A percentile compares a stretch with the other conserved stretches of the same genome.
phyloP scores from a whole-genome alignment of 2,797 vertebrate species.

The Tauraco hartlaubi region DNA sequence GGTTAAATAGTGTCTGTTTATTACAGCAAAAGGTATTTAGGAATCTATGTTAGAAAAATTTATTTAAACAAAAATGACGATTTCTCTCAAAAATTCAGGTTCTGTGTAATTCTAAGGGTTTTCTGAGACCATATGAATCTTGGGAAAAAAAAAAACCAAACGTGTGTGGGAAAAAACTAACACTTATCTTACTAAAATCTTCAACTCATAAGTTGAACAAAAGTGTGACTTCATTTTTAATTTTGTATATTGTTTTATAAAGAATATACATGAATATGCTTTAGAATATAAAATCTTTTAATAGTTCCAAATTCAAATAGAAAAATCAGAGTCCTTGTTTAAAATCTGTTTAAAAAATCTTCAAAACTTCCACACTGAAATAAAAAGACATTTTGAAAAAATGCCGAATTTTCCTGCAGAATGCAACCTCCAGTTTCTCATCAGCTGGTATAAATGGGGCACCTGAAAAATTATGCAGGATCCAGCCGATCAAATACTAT shows the following conservation, averaged over 20 bases:
- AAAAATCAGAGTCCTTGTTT: background rate
- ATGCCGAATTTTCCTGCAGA: background rate
- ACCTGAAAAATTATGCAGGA: background rate
- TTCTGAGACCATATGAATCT: background rate
- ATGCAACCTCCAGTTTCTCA: background rate
- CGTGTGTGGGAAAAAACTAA: accelerated
- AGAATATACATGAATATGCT: background rate
- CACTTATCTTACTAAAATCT: background rate
- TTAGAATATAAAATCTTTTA: background rate
- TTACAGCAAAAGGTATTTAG: background rate
- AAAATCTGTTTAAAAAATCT: background rate
- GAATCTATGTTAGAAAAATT: background rate
- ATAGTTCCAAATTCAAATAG: background rate
- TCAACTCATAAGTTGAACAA: background rate
- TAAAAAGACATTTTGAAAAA: background rate
- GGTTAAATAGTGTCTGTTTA: background rate
- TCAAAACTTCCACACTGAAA: background rate
- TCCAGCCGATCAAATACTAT: background rate
- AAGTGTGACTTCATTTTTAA: background rate
- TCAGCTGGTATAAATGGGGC: background rate
- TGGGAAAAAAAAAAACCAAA: background rate
- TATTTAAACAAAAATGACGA: background rate
- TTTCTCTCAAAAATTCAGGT: background rate
- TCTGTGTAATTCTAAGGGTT: background rate
- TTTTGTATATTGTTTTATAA: background rate